Evolutionary conservation across 92 coral and sea anemone species (phyloP), one percentile per base, ranked within the genome.

Genomic region (Bergia sp.): DNA sequence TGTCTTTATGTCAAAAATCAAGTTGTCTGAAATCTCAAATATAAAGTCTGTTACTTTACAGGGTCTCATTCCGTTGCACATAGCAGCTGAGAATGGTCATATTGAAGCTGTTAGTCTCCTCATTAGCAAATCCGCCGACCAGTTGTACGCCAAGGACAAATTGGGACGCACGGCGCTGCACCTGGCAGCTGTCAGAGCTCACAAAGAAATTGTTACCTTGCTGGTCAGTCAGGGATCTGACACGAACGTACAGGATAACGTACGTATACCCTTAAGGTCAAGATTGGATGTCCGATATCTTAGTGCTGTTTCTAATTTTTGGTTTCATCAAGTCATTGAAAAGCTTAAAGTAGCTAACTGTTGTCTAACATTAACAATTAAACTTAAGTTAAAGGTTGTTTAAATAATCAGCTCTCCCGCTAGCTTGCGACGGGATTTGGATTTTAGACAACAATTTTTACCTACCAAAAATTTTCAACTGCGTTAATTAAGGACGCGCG

Each of bases 211-310:
- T 55, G 91, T 95, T 45, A 91, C 99, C 41, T 91, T 97, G 43
- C 73, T 97, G 77, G 89, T 97, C 82, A 96, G 96, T 6, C 99
- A 97, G 86, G 99, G 99, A 40, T 93, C 98, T 41, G 96, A 93
- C 4, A 94, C 96, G 42, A 93, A 97, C 90, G 89, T 94, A 15
- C 94, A 90, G 65, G 98, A 95, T 67, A 91, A 91, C 89, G 99
- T 96, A 93, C 1, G 65, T 53, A 29, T 53, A 1, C 1, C 75
- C 57, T 12, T 47, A 45, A 4, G 5, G 47, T 7, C 45, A 44
- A 37, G 37, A 43, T 11, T 43, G 9, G 37, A 37, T 37, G 20
- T 3, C 49, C 58, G 10, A 53, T 18, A 53, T 53, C 58, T 53
- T 50, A 11, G 18, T 11, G 16, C 18, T 53, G 11, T 53, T 12